Percentiles rank a stretch among this genome's conserved stretches.
Evolutionary conservation across 2,113 vertebrate genomes (phyloP).

Genomic region (Dascyllus trimaculatus): DNA sequence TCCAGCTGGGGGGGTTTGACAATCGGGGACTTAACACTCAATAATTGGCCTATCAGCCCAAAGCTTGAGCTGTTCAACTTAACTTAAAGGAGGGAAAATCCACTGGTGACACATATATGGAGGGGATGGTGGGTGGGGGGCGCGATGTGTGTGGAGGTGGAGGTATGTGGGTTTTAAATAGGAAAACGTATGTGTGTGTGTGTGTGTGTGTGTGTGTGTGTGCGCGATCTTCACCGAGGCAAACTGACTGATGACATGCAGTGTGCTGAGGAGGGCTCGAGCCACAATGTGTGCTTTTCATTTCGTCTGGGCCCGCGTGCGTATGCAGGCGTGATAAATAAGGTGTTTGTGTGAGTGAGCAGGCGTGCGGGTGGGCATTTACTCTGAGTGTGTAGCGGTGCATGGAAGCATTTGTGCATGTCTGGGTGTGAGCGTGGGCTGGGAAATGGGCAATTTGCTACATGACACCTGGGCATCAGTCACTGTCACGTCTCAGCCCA

Average conservation of each 20-base stretch:
- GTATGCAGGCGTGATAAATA: constrained; percentile 8
- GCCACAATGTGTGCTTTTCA: neutral
- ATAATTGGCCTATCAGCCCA: constrained; percentile 70
- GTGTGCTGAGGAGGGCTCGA: neutral
- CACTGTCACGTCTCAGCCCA: constrained; percentile 34
- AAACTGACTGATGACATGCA: constrained; percentile 4
- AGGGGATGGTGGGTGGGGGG: no score
- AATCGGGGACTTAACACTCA: constrained; percentile 56
- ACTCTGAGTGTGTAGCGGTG: neutral
- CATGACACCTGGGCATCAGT: constrained; percentile 48
- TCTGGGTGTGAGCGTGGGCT: neutral
- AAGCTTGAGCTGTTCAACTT: constrained; percentile 53
- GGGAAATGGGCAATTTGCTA: constrained; percentile 37
- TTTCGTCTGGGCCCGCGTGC: neutral
- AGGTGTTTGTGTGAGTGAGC: constrained; percentile 20
- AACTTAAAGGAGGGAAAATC: constrained; percentile 31
- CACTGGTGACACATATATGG: constrained; percentile 47
- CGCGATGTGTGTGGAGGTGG: neutral
- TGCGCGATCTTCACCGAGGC: neutral
- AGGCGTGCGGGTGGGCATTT: constrained; percentile 17
- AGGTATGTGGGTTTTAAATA: no score
- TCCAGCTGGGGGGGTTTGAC: constrained; percentile 53
- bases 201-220: no score
- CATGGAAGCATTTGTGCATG: no score
- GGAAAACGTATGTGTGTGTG: no score